Evolutionary conservation across 1,140 invertebrate genomes (phyloP), one percentile per base, ranked within the genome.

Genomic region (Apolygus lucorum): DNA sequence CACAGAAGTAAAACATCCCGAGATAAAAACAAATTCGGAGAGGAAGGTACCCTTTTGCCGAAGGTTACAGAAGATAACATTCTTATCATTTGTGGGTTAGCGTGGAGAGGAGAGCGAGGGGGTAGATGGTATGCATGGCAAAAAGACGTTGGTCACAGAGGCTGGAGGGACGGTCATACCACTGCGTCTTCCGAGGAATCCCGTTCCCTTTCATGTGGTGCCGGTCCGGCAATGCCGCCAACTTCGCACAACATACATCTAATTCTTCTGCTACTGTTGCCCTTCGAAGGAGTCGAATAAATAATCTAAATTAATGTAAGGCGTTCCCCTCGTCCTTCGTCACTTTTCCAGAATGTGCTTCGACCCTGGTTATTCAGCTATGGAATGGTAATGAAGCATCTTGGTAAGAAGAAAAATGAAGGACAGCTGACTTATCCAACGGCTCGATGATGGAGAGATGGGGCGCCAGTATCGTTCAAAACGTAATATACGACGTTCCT

Each of bases 41-140:
- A 49, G 34, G 8, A 8, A 8, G 34, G 17, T 11, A 8, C 17
- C 34, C 17, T 49, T 49, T 17, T n/a, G n/a, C n/a, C n/a, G n/a
- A n/a, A n/a, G n/a, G n/a, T n/a, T n/a, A n/a, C 34, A 49, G 34
- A 8, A 66, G 64, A 66, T 66, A 66, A 66, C 64, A 66, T 66
- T 66, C 64, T 66, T 66, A 66, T 66, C 64, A 66, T 66, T 22
- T 28, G 64, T n/a, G 64, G 28, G 29, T n/a, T 21, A 29, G 2
- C 8, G 17, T 1, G 25, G 28, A 26, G 28, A 26, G 28, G 63
- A 64, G 28, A n/a, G n/a, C n/a, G n/a, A n/a, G n/a, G n/a, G 63
- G 63, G 24, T n/a, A n/a, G 64, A 11, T 49, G 34, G 34, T 49
- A 49, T 49, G 34, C 34, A 49, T 49, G 8, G 34, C 34, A 49